phyloP scores from a whole-genome alignment of 2,797 vertebrate genomes.

The Alauda arvensis region DNA sequence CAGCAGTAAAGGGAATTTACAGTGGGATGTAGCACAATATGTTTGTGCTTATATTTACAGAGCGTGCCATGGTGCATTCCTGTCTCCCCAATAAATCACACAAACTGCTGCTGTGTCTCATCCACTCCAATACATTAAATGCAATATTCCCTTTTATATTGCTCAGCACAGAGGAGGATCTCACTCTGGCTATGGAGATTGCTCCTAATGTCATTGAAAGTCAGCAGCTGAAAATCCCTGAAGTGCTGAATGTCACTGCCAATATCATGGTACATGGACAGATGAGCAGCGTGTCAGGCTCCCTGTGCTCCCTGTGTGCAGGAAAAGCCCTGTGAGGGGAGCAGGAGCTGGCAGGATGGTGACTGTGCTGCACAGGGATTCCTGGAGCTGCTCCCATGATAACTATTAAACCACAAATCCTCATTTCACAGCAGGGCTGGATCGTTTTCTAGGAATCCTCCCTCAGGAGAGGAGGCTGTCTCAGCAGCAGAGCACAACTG shows the following conservation, averaged over 20 bases:
- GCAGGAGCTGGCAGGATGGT: neutral
- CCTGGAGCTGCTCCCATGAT: constrained; percentile 1
- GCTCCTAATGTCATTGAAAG: constrained; percentile 38
- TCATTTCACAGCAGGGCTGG: neutral
- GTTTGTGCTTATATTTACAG: neutral
- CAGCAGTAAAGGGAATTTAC: neutral
- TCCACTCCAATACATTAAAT: neutral
- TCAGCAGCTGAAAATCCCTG: constrained; percentile 5
- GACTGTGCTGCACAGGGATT: neutral
- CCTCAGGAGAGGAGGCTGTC: neutral
- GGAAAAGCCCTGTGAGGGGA: neutral
- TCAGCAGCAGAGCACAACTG: neutral
- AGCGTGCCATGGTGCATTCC: neutral
- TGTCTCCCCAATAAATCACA: constrained; percentile 7
- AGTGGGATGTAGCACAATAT: neutral
- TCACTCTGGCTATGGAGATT: constrained; percentile 13
- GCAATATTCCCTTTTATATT: constrained; percentile 4
- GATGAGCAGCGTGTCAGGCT: neutral
- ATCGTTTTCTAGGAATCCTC: constrained; percentile 10
- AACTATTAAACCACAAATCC: neutral
- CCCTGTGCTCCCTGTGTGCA: neutral
- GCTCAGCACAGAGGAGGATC: constrained; percentile 1
- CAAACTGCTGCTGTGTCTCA: constrained; percentile 14
- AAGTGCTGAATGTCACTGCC: constrained; percentile 4
- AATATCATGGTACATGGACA: neutral